Evolutionary conservation across 2,113 vertebrate species (phyloP).

Genomic region (Microcebus jonahi): DNA sequence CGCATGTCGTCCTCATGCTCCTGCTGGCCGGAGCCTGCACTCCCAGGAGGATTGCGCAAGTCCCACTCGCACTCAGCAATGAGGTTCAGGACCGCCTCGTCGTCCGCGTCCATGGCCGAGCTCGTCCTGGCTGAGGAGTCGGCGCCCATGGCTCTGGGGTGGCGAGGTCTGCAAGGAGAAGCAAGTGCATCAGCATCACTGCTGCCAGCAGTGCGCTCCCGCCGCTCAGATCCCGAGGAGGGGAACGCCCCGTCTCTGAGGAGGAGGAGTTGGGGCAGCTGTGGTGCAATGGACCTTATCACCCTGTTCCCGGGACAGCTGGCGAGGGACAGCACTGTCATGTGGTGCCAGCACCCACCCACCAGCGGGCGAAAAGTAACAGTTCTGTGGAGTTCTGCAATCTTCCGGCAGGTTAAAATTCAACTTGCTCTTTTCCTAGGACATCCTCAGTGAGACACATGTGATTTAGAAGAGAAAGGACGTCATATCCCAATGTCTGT

Average conservation of each 20-base stretch:
- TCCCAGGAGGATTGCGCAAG: constrained; percentile 69
- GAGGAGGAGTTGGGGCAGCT: background rate
- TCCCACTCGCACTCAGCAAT: constrained; percentile 77
- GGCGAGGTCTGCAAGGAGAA: constrained; percentile 75
- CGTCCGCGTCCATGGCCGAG: constrained; percentile 80
- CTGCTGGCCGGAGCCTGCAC: constrained; percentile 68
- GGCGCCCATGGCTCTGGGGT: constrained; percentile 78
- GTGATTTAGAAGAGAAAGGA: background rate
- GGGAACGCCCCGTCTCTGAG: accelerated
- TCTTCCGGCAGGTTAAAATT: background rate
- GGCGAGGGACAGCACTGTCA: background rate
- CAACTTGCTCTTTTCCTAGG: background rate
- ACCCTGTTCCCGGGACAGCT: background rate
- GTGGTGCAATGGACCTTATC: background rate
- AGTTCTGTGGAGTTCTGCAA: background rate
- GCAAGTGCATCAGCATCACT: background rate
- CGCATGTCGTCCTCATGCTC: constrained; percentile 63
- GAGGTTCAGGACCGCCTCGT: constrained; percentile 87
- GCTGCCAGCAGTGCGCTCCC: accelerated
- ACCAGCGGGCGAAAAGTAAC: background rate
- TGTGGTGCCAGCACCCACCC: background rate
- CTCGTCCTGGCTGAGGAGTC: constrained; percentile 81
- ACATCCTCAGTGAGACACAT: accelerated
- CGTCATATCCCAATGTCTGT: background rate
- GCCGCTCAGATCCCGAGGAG: accelerated